A percentile compares a stretch with the other conserved stretches of the same genome.
Evolutionary conservation across 2,888 invertebrate species (phyloP).

Genomic region (Spicauda simplicius): DNA sequence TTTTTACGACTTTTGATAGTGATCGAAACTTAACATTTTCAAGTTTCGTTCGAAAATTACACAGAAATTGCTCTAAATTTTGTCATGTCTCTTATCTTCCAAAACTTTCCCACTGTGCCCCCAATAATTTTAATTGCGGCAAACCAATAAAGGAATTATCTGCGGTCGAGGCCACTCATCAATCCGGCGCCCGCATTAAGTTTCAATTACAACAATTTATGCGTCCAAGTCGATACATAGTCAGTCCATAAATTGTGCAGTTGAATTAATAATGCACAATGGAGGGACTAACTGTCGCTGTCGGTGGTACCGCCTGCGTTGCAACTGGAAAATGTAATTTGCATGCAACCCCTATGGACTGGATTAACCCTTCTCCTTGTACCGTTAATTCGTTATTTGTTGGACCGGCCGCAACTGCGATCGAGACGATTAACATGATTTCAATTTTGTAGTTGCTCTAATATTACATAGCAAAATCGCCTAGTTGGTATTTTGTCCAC

Average conservation of each 20-base stretch:
- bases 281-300: slow-evolving; percentile 72
- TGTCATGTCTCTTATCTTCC: slow-evolving; percentile 24
- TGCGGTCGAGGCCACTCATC: slow-evolving; percentile 45
- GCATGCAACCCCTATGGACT: slow-evolving; percentile 79
- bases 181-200: slow-evolving; percentile 70
- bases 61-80: slow-evolving; percentile 10
- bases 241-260: slow-evolving; percentile 71
- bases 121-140: slow-evolving; percentile 43
- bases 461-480: no score
- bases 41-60: not conserved
- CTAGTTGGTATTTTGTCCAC: no score
- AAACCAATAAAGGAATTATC: slow-evolving; percentile 44
- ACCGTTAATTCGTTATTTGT: slow-evolving; percentile 4
- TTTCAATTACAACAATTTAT: slow-evolving; percentile 80
- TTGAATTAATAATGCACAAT: slow-evolving; percentile 80
- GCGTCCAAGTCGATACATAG: slow-evolving; percentile 59
- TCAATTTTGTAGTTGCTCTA: not conserved
- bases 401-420: not conserved
- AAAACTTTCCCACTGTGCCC: slow-evolving; percentile 27
- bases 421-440: not conserved
- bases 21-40: slow-evolving; percentile 9
- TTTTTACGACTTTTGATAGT: slow-evolving; percentile 7
- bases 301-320: slow-evolving; percentile 64
- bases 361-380: slow-evolving; percentile 23
- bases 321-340: slow-evolving; percentile 77